Conservation (phyloP, 1,140 invertebrate genomes). For the Agrilus planipennis region DNA sequence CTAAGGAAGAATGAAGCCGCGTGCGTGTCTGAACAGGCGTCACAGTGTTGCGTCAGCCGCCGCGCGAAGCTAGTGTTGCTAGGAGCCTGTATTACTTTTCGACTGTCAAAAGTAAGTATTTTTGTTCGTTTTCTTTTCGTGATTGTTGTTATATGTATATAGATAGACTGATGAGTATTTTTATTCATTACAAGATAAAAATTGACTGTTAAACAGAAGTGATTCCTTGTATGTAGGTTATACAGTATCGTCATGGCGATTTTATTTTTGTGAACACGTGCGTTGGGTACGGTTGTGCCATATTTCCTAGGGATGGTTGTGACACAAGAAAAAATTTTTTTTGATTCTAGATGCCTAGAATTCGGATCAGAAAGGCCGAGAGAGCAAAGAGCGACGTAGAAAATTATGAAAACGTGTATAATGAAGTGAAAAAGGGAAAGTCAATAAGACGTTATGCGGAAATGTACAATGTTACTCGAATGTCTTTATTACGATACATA, state of each 20-base stretch:
- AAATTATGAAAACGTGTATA: conserved; percentile 11
- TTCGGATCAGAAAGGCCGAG: no score
- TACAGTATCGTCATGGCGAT: no score
- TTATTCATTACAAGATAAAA: no score
- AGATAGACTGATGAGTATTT: no score
- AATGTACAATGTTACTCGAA: conserved; percentile 10
- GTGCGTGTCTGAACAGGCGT: no score
- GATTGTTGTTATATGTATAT: no score
- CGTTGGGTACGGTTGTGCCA: background rate
- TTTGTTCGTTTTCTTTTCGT: conserved; percentile 1
- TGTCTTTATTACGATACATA: conserved; percentile 11
- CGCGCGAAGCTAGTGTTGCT: no score
- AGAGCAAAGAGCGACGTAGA: conserved; percentile 8
- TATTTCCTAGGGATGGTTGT: background rate
- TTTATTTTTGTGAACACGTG: background rate
- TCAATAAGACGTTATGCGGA: conserved; percentile 12
- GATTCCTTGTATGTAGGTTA: conserved; percentile 1
- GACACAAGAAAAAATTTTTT: no score
- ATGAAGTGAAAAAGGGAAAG: conserved; percentile 11
- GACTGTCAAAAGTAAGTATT: background rate
- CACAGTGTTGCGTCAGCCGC: no score
- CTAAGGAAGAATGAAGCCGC: no score
- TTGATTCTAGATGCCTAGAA: no score
- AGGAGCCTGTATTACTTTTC: background rate
- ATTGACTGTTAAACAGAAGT: no score